phyloP scores from a whole-genome alignment of 2,113 vertebrate genomes.

The Cyanistes caeruleus region DNA sequence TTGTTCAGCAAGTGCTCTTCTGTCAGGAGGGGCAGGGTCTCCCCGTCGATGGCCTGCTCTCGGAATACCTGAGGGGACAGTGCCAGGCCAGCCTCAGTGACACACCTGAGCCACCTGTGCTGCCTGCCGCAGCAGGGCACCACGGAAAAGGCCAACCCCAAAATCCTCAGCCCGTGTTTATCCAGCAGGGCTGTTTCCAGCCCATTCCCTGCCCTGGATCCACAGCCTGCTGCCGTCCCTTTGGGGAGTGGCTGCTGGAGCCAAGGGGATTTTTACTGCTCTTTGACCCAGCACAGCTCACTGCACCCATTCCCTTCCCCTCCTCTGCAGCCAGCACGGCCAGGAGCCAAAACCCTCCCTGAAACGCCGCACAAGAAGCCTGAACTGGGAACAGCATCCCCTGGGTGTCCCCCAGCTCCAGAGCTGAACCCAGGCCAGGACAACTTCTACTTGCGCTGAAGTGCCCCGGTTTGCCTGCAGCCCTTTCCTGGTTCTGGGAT shows the following conservation, averaged over 20 bases:
- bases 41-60: slow-evolving; percentile 95
- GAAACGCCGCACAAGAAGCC: background rate
- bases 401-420: background rate
- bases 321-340: background rate
- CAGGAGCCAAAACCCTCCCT: background rate
- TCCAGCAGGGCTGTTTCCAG: accelerated
- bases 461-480: background rate
- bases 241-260: background rate
- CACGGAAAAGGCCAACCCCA: accelerated
- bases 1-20: slow-evolving; percentile 95
- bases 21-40: slow-evolving; percentile 93
- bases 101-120: accelerated
- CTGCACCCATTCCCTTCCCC: background rate
- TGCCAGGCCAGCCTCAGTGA: background rate
- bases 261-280: background rate
- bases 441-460: background rate
- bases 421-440: background rate
- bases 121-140: background rate
- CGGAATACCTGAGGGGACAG: slow-evolving; percentile 86
- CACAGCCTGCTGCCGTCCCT: background rate
- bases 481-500: background rate
- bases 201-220: too few relatives aligned
- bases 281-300: background rate
- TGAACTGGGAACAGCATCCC: background rate
- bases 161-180: accelerated